Percentiles rank a stretch among this genome's conserved stretches.
phyloP scores from a whole-genome alignment of 2,888 invertebrate genomes.

The Tachina fera region DNA sequence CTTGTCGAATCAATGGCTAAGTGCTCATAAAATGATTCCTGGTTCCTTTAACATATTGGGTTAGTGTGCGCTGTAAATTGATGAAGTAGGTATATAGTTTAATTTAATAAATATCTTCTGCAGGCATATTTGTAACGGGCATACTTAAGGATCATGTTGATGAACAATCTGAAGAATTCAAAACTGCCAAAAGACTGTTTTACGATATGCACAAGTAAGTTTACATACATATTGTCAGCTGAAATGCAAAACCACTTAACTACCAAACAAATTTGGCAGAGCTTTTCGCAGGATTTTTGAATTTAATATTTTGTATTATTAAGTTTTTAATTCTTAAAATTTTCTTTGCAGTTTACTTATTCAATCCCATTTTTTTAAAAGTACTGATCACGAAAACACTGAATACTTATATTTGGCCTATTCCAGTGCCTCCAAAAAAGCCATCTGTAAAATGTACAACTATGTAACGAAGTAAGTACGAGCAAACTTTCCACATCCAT shows the following conservation, averaged over 20 bases:
- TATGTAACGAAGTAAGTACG: constrained; percentile 78
- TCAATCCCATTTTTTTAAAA: constrained; percentile 76
- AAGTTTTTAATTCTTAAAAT: background rate
- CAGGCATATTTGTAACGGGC: constrained; percentile 89
- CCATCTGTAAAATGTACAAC: constrained; percentile 78
- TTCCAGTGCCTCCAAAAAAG: constrained; percentile 75
- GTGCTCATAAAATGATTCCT: constrained; percentile 94
- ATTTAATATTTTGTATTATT: background rate
- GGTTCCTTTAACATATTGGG: constrained; percentile 95
- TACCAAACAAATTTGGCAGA: no score
- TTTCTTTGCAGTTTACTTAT: constrained; percentile 74
- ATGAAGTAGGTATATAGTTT: background rate
- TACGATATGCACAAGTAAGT: constrained; percentile 78
- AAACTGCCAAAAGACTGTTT: constrained; percentile 77
- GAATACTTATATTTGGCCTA: constrained; percentile 79
- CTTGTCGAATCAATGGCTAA: constrained; percentile 88
- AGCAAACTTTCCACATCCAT: background rate
- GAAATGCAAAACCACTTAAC: no score
- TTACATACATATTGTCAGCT: background rate
- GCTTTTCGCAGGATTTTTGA: no score
- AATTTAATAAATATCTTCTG: background rate
- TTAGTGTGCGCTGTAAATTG: constrained; percentile 78
- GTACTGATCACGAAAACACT: constrained; percentile 76
- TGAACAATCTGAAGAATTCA: constrained; percentile 75
- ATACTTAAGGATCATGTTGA: constrained; percentile 86